These are phyloP conservation scores for Valencia hispanica DNA, from an alignment of 2,797 vertebrate species.

Conservation along the genomic window DNA sequence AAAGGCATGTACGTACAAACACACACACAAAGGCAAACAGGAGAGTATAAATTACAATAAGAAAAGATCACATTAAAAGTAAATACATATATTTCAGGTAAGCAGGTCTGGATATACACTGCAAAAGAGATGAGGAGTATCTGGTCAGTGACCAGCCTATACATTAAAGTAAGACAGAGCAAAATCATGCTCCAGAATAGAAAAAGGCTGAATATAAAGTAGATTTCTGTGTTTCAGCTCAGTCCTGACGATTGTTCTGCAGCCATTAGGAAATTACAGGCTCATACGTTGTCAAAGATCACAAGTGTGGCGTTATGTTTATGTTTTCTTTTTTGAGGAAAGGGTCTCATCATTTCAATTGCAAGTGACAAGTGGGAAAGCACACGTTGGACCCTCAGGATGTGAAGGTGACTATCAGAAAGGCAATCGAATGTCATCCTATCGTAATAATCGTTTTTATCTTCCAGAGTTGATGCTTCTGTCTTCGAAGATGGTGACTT, in stretches of 20 bases:
- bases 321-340: not conserved
- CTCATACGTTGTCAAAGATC: not conserved
- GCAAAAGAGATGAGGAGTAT: slow-evolving; percentile 33
- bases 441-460: slow-evolving; percentile 80
- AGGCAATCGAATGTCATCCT: slow-evolving; percentile 11
- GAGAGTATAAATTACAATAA: slow-evolving; percentile 65
- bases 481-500: slow-evolving; percentile 98
- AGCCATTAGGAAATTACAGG: not conserved
- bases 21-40: slow-evolving; percentile 38
- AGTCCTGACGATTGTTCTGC: not conserved
- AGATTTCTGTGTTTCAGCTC: not conserved
- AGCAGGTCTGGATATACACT: slow-evolving; percentile 33
- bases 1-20: slow-evolving; percentile 47
- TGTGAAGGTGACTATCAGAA: not conserved
- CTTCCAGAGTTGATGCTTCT: slow-evolving; percentile 91
- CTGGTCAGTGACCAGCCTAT: slow-evolving; percentile 31
- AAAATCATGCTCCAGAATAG: slow-evolving; percentile 7
- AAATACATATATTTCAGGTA: slow-evolving; percentile 56
- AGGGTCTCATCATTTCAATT: not conserved
- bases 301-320: not conserved
- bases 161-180: slow-evolving; percentile 7
- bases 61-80: slow-evolving; percentile 47
- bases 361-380: not conserved
- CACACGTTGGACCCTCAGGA: not conserved
- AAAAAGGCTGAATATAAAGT: not conserved